Conservation (phyloP, 2,113 vertebrate genomes). For the Sitta europaea region DNA sequence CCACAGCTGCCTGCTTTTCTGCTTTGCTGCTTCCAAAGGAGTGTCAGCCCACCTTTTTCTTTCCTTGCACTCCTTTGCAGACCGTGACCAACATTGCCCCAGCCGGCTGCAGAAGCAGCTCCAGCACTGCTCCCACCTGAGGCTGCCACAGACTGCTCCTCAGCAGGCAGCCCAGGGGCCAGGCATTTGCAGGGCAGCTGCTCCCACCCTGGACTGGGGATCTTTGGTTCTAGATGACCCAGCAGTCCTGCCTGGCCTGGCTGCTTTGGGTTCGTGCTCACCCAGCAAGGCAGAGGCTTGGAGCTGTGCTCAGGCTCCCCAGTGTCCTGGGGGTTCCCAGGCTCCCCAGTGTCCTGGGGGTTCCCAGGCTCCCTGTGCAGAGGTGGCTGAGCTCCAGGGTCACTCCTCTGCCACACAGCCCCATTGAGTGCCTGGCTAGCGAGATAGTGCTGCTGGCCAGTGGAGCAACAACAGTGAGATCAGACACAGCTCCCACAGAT, state of each 20-base stretch:
- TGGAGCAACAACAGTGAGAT: not conserved
- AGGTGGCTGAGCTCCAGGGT: not conserved
- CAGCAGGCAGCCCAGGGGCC: not conserved
- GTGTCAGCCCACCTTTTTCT: not conserved
- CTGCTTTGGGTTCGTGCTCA: fast-evolving
- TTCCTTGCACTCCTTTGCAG: not conserved
- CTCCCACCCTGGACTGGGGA: not conserved
- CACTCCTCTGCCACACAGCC: not conserved
- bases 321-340: not conserved
- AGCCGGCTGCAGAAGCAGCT: fast-evolving
- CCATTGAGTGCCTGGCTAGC: fast-evolving
- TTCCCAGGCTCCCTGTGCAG: not conserved
- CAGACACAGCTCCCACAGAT: not conserved
- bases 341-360: not conserved
- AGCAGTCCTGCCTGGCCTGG: not conserved
- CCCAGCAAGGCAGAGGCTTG: not conserved
- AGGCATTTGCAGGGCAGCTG: not conserved
- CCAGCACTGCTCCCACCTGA: not conserved
- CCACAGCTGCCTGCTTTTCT: not conserved
- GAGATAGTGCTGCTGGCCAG: not conserved
- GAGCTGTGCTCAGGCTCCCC: not conserved
- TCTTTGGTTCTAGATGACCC: not conserved
- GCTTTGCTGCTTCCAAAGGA: not conserved
- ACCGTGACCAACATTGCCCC: fast-evolving
- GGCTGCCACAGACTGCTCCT: not conserved